phyloP scores from a whole-genome alignment of 2,888 invertebrate species.

The Hemaris fuciformis region DNA sequence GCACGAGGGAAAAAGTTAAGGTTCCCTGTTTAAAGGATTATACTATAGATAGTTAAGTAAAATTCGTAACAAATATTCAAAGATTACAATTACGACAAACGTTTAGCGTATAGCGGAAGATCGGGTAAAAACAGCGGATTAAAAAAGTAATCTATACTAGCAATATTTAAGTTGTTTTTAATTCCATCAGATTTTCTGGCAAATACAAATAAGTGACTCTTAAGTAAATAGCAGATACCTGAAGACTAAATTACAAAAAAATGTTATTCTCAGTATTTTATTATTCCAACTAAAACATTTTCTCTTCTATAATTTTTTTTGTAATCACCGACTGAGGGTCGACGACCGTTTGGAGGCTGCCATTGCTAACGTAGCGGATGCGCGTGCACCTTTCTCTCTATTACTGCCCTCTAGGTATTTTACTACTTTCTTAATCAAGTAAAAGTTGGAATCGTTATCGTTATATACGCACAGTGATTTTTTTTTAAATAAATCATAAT shows the following conservation, averaged over 20 bases:
- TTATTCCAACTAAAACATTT: not conserved
- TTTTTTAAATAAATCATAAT: too few species aligned
- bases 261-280: not conserved
- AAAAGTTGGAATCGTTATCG: slow-evolving; percentile 22
- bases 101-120: not conserved
- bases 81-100: too few species aligned
- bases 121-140: not conserved
- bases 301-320: slow-evolving; percentile 67
- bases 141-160: not conserved
- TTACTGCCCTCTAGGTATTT: slow-evolving; percentile 57
- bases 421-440: slow-evolving; percentile 42
- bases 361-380: slow-evolving; percentile 67
- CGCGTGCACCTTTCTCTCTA: slow-evolving; percentile 69
- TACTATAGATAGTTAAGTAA: too few species aligned
- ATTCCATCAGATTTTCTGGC: too few species aligned
- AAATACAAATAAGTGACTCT: too few species aligned
- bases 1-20: too few species aligned
- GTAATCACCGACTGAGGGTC: slow-evolving; percentile 70
- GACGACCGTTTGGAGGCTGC: slow-evolving; percentile 74
- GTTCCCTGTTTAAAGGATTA: too few species aligned
- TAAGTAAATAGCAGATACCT: too few species aligned
- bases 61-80: too few species aligned
- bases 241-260: too few species aligned
- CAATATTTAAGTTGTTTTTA: too few species aligned
- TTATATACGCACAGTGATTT: too few species aligned